phyloP scores from a whole-genome alignment of 2,113 vertebrate species.

The Ovis canadensis region DNA sequence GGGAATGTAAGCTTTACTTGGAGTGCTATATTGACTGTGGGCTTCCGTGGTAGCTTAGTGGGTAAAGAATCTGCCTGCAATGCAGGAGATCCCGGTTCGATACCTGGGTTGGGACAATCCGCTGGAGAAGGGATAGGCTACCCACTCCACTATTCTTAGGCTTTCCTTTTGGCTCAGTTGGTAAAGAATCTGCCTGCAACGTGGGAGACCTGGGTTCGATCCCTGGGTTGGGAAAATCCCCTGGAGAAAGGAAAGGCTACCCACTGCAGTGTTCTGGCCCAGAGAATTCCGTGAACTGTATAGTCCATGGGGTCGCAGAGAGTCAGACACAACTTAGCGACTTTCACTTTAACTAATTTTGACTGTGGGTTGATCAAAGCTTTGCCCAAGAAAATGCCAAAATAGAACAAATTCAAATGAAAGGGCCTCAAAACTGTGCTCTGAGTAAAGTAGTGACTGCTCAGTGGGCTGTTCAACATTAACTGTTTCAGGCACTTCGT shows the following conservation, averaged over 20 bases:
- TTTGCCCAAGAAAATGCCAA: neutral
- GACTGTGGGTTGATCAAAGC: neutral
- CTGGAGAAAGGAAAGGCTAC: neutral
- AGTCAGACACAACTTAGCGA: neutral
- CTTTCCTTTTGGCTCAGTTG: neutral
- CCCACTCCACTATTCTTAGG: neutral
- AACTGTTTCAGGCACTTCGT: neutral
- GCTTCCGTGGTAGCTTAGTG: neutral
- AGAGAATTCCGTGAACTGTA: neutral
- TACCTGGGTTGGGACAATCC: neutral
- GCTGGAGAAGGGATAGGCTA: neutral
- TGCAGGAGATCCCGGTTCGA: neutral
- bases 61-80: neutral
- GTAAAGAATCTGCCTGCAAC: neutral
- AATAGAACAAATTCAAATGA: neutral
- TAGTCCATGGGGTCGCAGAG: neutral
- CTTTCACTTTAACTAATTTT: neutral
- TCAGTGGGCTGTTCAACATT: neutral
- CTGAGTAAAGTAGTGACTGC: neutral
- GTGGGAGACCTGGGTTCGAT: neutral
- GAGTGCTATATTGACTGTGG: neutral
- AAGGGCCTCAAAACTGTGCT: neutral
- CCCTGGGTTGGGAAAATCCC: neutral
- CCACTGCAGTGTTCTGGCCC: neutral
- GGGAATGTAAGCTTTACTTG: neutral